Conservation (phyloP, 2,797 vertebrate genomes). For the Ctenopoma kingsleyae region DNA sequence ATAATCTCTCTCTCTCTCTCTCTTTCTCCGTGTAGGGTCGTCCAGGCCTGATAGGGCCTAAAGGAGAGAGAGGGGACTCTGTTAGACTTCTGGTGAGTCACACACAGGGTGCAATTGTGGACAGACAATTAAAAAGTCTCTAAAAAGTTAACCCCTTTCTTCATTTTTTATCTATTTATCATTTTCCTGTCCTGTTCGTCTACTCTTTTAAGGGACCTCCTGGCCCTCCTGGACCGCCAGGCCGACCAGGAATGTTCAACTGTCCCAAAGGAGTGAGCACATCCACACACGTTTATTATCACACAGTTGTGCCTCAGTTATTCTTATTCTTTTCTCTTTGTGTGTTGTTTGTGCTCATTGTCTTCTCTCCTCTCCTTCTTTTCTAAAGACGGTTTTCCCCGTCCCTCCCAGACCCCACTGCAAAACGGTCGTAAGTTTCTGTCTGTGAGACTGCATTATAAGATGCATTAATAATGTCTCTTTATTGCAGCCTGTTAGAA, state of each 20-base stretch:
- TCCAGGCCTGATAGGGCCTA: constrained; percentile 88
- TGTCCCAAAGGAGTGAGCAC: constrained; percentile 92
- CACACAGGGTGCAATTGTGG: neutral
- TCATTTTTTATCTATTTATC: too few relatives aligned
- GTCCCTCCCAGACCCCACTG: constrained; percentile 92
- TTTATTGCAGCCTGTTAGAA: constrained; percentile 6
- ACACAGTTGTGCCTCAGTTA: neutral
- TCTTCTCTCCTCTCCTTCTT: constrained; percentile 27
- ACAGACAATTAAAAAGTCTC: neutral
- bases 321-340: neutral
- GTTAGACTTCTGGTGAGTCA: constrained; percentile 81
- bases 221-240: constrained; percentile 89
- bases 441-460: neutral
- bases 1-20: neutral
- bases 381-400: constrained; percentile 92
- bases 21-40: constrained; percentile 86
- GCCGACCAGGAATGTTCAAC: constrained; percentile 87
- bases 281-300: neutral
- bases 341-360: constrained; percentile 35
- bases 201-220: constrained; percentile 83
- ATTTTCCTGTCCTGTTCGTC: neutral
- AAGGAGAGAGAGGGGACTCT: constrained; percentile 90
- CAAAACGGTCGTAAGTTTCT: constrained; percentile 92
- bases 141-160: too few relatives aligned
- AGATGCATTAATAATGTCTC: neutral